phyloP scores from a whole-genome alignment of 2,797 vertebrate genomes.

The Sebastolobus altivelis region DNA sequence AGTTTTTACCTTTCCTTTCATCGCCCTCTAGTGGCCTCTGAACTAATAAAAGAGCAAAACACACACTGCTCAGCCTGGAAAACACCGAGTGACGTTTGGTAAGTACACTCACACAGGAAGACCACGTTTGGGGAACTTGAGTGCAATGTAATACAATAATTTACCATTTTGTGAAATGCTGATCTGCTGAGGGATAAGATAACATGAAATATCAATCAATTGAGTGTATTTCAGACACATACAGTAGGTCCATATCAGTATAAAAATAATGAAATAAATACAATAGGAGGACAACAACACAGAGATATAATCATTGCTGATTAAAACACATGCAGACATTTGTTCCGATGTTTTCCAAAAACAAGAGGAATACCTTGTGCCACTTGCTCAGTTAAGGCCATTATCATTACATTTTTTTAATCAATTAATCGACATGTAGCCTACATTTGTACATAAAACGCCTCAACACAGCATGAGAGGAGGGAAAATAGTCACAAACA shows the following conservation, averaged over 20 bases:
- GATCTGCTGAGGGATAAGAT: background rate
- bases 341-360: background rate
- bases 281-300: background rate
- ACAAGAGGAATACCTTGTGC: no score
- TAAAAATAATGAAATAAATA: background rate
- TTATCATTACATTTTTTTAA: no score
- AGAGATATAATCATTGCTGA: background rate
- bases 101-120: constrained; percentile 7
- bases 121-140: background rate
- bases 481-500: no score
- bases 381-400: background rate
- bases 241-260: background rate
- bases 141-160: background rate
- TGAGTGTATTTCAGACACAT: background rate
- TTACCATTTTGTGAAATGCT: background rate
- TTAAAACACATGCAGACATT: background rate
- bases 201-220: background rate
- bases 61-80: background rate
- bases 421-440: no score
- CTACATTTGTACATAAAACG: no score
- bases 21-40: constrained; percentile 29
- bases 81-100: constrained; percentile 7
- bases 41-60: background rate
- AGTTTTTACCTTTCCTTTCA: background rate
- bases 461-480: no score